Evolutionary conservation across 30 jellyfish, hydroid and myxozoan genomes (phyloP), one percentile per base, ranked within the genome.

Genomic region (Cassiopea xamachana): DNA sequence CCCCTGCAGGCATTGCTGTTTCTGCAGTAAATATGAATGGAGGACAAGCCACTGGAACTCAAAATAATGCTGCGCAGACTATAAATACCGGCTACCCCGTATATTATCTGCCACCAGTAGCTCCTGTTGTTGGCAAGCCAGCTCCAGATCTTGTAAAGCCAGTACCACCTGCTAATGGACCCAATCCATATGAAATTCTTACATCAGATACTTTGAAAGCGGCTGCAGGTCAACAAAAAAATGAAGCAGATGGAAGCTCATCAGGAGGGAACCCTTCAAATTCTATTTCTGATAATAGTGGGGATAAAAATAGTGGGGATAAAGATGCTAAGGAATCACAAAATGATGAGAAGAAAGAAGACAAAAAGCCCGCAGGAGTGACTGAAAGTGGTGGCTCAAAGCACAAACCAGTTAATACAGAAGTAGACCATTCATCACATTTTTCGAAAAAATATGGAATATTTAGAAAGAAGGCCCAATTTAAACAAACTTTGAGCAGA

Each of bases 111-210:
- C 95, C 94, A n/a, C 95, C 95, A 27, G 75, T 86, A 1, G 90
- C 95, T 7, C 70, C 84, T 6, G 90, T 85, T 80, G 87, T 73
- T 46, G 97, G 80, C 18, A 62, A 71, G 50, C 97, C 97, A 48
- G 89, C 93, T 15, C 87, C 92, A 10, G 83, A 84, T 71, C 79
- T 83, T 19, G 84, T 81, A 12, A 90, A 90, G 64, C 98, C 98
- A n/a, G 87, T 82, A 47, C 98, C 98, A 6, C 95, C 98, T 39
- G 91, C 94, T 7, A 60, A 69, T 64, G 98, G 98, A 6, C 94
- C 94, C n/a, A 92, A 92, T 75, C 98, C 98, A 2, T 92, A 92
- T 71, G 98, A 92, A 68, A 76, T 92, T 44, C 82, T 92, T 7
- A 92, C 98, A 2, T 92, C 98, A 6, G 95, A 84, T 55, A 64